Evolutionary conservation across 2,797 vertebrate genomes (phyloP), one percentile per base, ranked within the genome.

Genomic region (Sylvia borin): DNA sequence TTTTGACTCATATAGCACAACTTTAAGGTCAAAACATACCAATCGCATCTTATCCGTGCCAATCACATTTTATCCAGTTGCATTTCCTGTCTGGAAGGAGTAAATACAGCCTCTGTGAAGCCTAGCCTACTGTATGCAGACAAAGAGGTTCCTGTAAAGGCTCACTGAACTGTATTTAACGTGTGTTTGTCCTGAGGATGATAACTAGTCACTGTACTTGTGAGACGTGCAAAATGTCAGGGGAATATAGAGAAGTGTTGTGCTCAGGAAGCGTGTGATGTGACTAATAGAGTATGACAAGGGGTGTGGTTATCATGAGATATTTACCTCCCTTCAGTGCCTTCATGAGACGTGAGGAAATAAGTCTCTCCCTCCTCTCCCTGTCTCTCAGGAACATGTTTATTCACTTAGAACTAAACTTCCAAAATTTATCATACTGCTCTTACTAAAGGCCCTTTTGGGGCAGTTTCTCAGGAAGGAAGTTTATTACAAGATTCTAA

Each of bases 201-300:
- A 92, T 89, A 89, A 93, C 84, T 81, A 95, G 42, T 71, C 95
- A 94, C 94, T 90, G 95, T 61, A 76, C 75, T 88, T 93, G 91
- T 88, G 95, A 97, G 96, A 98, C 97, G 94, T 98, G 98, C 97
- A 96, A 96, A 97, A 96, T 89, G 75, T 97, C 98, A 98, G 97
- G 97, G 79, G 91, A 97, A 82, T 95, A 94, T 29, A 92, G 92
- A 93, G 80, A 95, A 95, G 86, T 92, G 73, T 65, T 96, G 80
- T 97, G 93, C 20, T 95, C 93, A 96, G 94, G 96, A 97, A 97
- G 96, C 60, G 8, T 97, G 88, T 92, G 96, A 96, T 95, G 93
- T 98, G 98, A 98, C 97, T 98, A 98, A 98, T 91, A 96, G 93
- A 90, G 87, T 95, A 92, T 95, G 90, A 96, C 96, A 96, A 93